Percentiles rank a stretch among this genome's conserved stretches.
phyloP scores from a whole-genome alignment of 2,888 invertebrate species.

The Cordilura impudica region DNA sequence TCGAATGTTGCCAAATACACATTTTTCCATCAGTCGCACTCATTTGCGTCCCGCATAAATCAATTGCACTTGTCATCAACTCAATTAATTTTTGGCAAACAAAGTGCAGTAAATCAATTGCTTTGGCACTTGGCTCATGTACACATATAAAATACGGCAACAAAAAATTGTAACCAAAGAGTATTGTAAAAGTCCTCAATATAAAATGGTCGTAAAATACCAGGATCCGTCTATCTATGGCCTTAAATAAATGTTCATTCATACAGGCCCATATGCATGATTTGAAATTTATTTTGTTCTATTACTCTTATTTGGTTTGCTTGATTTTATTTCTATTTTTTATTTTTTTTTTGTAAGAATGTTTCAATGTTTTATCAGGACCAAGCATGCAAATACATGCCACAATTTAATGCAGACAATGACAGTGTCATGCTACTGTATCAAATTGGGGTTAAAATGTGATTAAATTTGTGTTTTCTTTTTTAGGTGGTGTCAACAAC shows the following conservation, averaged over 20 bases:
- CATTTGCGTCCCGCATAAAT: slow-evolving; percentile 77
- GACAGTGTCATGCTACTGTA: slow-evolving; percentile 65
- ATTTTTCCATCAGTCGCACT: slow-evolving; percentile 67
- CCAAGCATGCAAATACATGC: slow-evolving; percentile 48
- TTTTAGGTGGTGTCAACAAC: slow-evolving; percentile 72
- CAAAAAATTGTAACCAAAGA: background rate
- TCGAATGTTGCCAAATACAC: background rate
- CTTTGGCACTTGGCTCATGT: slow-evolving; percentile 71
- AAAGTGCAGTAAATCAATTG: slow-evolving; percentile 76
- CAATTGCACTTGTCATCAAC: slow-evolving; percentile 78
- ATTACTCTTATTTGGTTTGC: slow-evolving; percentile 45
- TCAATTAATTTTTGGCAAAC: slow-evolving; percentile 78
- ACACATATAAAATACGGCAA: slow-evolving; percentile 18
- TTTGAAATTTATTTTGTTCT: slow-evolving; percentile 26
- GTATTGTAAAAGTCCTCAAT: slow-evolving; percentile 48
- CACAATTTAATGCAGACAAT: slow-evolving; percentile 58
- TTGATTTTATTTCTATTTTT: slow-evolving; percentile 53
- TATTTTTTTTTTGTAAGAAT: slow-evolving; percentile 38
- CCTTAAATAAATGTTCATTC: too few relatives aligned
- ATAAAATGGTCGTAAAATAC: slow-evolving; percentile 48
- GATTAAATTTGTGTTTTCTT: slow-evolving; percentile 71
- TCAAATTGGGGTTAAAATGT: slow-evolving; percentile 76
- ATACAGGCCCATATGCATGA: background rate
- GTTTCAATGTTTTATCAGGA: slow-evolving; percentile 50
- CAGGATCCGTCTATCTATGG: slow-evolving; percentile 35